Evolutionary conservation across 2,888 invertebrate genomes (phyloP).

Genomic region (Epistrophella euchroma): DNA sequence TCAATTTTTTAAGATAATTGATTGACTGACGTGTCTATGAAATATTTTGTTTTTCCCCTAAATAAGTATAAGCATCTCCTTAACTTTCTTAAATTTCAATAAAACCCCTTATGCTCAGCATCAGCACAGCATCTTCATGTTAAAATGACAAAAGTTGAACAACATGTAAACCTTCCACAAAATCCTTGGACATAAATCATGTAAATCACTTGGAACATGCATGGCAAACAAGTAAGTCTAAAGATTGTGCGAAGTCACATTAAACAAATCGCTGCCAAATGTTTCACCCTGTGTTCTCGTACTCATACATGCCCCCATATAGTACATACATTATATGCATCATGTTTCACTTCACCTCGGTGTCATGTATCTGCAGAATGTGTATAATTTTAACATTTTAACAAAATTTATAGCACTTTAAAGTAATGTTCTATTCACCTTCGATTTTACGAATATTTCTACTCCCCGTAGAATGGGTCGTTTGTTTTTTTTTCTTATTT

Average conservation of each 20-base stretch:
- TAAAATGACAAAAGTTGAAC: conserved; percentile 43
- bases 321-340: not conserved
- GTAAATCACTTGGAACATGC: conserved; percentile 84
- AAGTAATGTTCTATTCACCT: conserved; percentile 67
- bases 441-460: conserved; percentile 53
- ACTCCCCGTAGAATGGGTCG: conserved; percentile 11
- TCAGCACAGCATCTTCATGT: conserved; percentile 20
- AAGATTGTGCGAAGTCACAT: conserved; percentile 76
- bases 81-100: conserved; percentile 37
- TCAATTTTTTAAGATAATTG: too few relatives aligned
- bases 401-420: conserved; percentile 73
- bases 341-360: conserved; percentile 65
- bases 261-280: conserved; percentile 84
- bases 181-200: conserved; percentile 83
- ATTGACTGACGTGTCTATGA: too few relatives aligned
- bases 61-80: not conserved
- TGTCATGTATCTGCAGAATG: conserved; percentile 47
- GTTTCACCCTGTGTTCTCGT: conserved; percentile 78
- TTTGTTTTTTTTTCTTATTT: not conserved
- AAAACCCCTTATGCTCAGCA: conserved; percentile 14
- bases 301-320: conserved; percentile 6
- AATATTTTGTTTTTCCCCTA: too few relatives aligned
- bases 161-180: conserved; percentile 55
- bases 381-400: conserved; percentile 75
- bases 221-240: conserved; percentile 77